phyloP scores from a whole-genome alignment of 2,113 vertebrate genomes.

The Geococcyx californianus region DNA sequence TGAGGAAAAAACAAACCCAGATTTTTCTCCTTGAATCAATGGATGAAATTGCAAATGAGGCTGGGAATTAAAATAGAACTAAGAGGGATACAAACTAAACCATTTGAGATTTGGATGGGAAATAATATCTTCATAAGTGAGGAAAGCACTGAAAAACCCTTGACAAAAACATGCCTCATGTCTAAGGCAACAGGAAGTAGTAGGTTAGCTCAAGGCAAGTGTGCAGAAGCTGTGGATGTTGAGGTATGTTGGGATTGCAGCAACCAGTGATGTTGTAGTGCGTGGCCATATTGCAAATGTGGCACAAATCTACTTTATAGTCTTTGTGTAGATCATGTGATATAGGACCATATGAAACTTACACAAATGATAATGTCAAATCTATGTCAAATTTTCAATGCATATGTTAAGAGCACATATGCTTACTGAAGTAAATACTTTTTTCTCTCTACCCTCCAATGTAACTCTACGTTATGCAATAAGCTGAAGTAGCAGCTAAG shows the following conservation, averaged over 20 bases:
- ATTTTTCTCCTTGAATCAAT: neutral
- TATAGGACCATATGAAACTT: neutral
- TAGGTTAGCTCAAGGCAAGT: neutral
- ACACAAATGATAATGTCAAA: neutral
- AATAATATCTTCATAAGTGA: neutral
- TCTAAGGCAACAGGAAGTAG: neutral
- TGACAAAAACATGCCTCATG: neutral
- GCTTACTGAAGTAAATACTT: neutral
- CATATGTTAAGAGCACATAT: neutral
- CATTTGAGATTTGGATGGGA: neutral
- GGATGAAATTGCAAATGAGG: neutral
- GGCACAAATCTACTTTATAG: neutral
- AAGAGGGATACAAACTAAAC: neutral
- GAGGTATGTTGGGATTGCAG: neutral
- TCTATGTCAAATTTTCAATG: neutral
- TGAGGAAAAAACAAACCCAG: neutral
- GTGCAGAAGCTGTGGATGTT: neutral
- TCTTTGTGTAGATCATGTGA: neutral
- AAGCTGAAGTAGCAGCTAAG: neutral
- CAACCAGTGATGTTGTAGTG: neutral
- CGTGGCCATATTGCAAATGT: neutral
- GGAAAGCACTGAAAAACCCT: neutral
- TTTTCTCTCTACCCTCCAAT: rapidly evolving
- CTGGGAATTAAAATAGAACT: neutral
- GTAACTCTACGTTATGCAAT: neutral